These are phyloP conservation scores for Microplitis mediator DNA, from an alignment of 1,140 invertebrate genomes.

Conservation along the genomic window DNA sequence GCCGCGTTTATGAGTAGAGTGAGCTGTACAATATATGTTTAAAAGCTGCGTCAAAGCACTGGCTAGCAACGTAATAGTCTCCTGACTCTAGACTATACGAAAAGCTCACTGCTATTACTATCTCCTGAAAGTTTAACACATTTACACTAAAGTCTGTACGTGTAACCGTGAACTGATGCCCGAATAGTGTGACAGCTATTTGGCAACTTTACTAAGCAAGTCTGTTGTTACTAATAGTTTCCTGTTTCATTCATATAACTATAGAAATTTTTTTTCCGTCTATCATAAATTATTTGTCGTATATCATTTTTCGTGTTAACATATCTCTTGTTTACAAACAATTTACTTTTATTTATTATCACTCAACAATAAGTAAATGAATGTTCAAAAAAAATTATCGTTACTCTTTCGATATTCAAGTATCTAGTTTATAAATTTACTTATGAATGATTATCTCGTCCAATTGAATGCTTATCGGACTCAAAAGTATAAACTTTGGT, in stretches of 20 bases:
- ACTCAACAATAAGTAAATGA: too few relatives aligned
- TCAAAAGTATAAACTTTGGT: too few relatives aligned
- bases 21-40: not conserved
- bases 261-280: not conserved
- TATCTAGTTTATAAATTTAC: too few relatives aligned
- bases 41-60: not conserved
- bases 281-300: too few relatives aligned
- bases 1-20: not conserved
- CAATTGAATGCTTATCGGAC: too few relatives aligned
- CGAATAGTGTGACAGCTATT: slow-evolving; percentile 32
- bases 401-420: too few relatives aligned
- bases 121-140: not conserved
- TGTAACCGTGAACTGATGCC: slow-evolving; percentile 3
- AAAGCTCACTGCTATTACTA: slow-evolving; percentile 1
- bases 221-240: slow-evolving; percentile 2
- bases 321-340: too few relatives aligned
- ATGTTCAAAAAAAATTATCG: too few relatives aligned
- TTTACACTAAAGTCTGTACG: slow-evolving; percentile 6
- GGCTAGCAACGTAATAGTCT: not conserved
- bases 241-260: not conserved
- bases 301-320: too few relatives aligned
- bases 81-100: not conserved
- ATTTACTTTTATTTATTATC: too few relatives aligned
- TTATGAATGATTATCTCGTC: too few relatives aligned
- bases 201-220: slow-evolving; percentile 28